Base-by-base conservation (phyloP, 2,797 vertebrate species). In the Limosa lapponica region DNA sequence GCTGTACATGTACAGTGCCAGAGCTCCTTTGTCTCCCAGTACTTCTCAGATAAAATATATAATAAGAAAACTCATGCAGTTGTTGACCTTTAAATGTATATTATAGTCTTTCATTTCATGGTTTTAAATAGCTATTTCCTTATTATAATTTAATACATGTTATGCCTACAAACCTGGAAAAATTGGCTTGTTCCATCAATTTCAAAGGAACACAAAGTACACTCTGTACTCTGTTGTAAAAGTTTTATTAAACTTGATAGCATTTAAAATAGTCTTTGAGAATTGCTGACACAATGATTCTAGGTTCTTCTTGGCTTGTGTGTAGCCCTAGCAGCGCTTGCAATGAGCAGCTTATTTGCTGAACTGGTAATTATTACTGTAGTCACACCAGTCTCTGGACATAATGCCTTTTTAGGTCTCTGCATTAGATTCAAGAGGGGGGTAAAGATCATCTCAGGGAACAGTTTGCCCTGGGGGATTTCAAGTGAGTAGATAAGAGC, bases 201-300 rank as follows among this genome's bases (percentile, higher is more conserved):
- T 95, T 96, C 87, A 91, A 95, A 87, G 59, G 93, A 96, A 92
- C 91, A 95, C 24, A 36, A 93, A 96, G 90, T 93, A 92, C 93
- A 24, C 44, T 90, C 87, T 75, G 91, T 93, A 69, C 75, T 82
- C 58, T 43, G 52, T 88, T 96, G 96, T 95, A 95, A 96, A 95
- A 97, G 86, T 97, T 96, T 95, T 90, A 96, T 97, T 93, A 90
- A 96, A 96, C 88, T 94, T 85, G 95, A 95, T 96, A 95, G 82
- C 86, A 80, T 96, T 97, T 95, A 90, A 96, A 95, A 95, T 87
- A 92, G 93, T 95, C 64, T 92, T 92, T 82, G 57, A 93, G 91
- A 95, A 91, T 37, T 95, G 96, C 96, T 97, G 96, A 97, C 93
- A 92, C 95, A 89, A 77, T 58, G 86, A 87, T 93, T 95, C 86